Percentiles rank a stretch among this genome's conserved stretches.
phyloP scores from a whole-genome alignment of 2,888 invertebrate genomes.

The Cecidostiba fungosa region DNA sequence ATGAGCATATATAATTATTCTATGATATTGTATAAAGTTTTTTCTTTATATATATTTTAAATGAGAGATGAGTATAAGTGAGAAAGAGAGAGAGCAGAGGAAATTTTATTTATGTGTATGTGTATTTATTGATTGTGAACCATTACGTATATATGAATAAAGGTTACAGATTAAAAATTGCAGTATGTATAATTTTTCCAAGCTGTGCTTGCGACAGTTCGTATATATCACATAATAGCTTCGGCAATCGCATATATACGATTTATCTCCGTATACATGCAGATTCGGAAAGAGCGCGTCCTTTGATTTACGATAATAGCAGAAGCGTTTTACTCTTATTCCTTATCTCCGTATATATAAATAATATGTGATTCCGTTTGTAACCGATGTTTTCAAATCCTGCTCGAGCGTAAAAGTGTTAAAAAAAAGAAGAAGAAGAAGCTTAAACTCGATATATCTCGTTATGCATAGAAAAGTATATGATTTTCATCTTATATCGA shows the following conservation, averaged over 20 bases:
- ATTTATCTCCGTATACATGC: not conserved
- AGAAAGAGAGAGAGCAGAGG: not conserved
- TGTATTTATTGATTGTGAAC: slow-evolving; percentile 39
- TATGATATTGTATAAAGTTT: slow-evolving; percentile 21
- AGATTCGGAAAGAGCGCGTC: slow-evolving; percentile 9
- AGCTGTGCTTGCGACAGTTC: not conserved
- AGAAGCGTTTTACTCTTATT: slow-evolving; percentile 29
- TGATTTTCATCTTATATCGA: slow-evolving; percentile 28
- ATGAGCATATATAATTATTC: slow-evolving; percentile 23
- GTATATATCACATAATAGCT: not conserved
- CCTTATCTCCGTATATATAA: not conserved
- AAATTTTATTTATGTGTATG: slow-evolving; percentile 6
- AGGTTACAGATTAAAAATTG: slow-evolving; percentile 24
- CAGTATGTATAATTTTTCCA: not conserved
- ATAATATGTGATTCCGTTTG: slow-evolving; percentile 38
- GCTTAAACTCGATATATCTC: not conserved
- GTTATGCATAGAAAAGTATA: slow-evolving; percentile 21
- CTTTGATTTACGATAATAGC: slow-evolving; percentile 16
- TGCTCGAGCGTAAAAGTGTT: slow-evolving; percentile 22
- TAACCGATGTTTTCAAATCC: slow-evolving; percentile 18
- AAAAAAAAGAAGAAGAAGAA: slow-evolving; percentile 24
- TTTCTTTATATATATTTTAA: slow-evolving; percentile 18
- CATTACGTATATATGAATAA: slow-evolving; percentile 32
- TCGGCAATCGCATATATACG: not conserved
- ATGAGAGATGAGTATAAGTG: not conserved